Evolutionary conservation across 2,888 invertebrate species (phyloP), one percentile per base, ranked within the genome.

Genomic region (Ophioninae sp.): DNA sequence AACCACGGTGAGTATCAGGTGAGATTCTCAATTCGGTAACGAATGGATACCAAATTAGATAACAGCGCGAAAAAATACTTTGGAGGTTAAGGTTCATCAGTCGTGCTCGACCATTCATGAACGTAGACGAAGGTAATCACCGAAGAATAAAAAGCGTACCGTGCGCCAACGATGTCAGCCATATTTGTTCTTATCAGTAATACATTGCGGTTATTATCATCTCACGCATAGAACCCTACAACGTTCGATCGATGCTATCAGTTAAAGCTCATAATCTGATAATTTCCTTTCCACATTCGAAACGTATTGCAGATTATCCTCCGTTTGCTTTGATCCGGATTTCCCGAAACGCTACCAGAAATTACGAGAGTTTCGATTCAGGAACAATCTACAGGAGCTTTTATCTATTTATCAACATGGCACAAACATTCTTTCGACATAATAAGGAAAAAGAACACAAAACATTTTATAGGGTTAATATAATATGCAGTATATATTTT

Each of bases 71-170:
- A 21, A n/a, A 10, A 7, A 61, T 21, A 13, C 23, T 17, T 21
- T 72, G 6, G 41, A 0, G 41, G 7, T 21, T 7, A 6, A 61
- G 5, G n/a, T 44, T 7, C 13, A 41, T 61, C 3, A 23, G 17
- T 61, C 41, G 17, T 20, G 30, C 20, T 61, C 68, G 37, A 76
- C 23, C 59, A 57, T 65, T 20, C 30, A 7, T 20, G 23, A 64
- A 20, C 41, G 23, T 67, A 61, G 73, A 79, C 62, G 62, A 44
- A 74, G 65, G 68, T 23, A 13, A 57, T 76, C n/a, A 74, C 80
- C 69, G 44, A 50, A 39, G 56, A 21, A 68, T 81, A 74, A 77
- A 74, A 65, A 69, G 73, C 37, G 21, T 50, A 39, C 41, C 17
- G 30, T 57, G 64, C 7, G 56, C 61, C 56, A 79, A 79, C 21